Percentiles rank a stretch among this genome's conserved stretches.
Conservation (phyloP, 2,797 vertebrate species). For the Sebastes variabilis region DNA sequence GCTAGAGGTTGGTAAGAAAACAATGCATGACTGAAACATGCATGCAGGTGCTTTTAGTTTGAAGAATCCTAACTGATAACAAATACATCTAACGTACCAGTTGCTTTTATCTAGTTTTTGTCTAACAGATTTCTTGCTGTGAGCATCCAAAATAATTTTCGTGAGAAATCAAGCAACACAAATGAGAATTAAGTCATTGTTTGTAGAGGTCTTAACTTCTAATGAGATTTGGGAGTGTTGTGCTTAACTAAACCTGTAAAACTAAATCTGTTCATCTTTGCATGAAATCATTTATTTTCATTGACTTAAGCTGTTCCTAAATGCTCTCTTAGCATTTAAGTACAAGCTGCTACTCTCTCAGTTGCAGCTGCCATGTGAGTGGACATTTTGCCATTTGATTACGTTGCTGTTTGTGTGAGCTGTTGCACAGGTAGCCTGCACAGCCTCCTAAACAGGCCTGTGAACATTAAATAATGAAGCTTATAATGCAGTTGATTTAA, state of each 20-base stretch:
- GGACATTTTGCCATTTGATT: slow-evolving; percentile 6
- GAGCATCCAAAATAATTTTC: slow-evolving; percentile 16
- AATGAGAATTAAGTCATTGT: neutral
- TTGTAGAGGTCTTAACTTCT: slow-evolving; percentile 12
- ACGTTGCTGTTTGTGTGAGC: slow-evolving; percentile 9
- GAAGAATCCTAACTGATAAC: slow-evolving; percentile 24
- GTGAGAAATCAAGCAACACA: neutral
- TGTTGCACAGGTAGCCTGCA: slow-evolving; percentile 36
- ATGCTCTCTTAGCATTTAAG: slow-evolving; percentile 63
- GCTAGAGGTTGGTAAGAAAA: slow-evolving; percentile 96
- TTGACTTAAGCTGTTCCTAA: slow-evolving; percentile 38
- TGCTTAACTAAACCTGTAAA: slow-evolving; percentile 44
- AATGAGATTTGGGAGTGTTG: slow-evolving; percentile 64
- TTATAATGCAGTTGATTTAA: slow-evolving; percentile 24
- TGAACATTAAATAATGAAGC: neutral
- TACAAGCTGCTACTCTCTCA: slow-evolving; percentile 10
- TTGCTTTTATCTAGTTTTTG: neutral
- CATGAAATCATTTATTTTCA: slow-evolving; percentile 44
- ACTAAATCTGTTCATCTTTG: slow-evolving; percentile 37
- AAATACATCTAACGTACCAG: neutral
- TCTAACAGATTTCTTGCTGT: slow-evolving; percentile 35
- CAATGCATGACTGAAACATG: slow-evolving; percentile 55
- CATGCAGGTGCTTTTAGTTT: slow-evolving; percentile 57
- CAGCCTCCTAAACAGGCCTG: slow-evolving; percentile 14
- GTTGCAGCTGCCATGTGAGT: slow-evolving; percentile 12